These are phyloP conservation scores for Drosophila bocqueti DNA, from an alignment of 1,140 invertebrate species.

Conservation along the genomic window DNA sequence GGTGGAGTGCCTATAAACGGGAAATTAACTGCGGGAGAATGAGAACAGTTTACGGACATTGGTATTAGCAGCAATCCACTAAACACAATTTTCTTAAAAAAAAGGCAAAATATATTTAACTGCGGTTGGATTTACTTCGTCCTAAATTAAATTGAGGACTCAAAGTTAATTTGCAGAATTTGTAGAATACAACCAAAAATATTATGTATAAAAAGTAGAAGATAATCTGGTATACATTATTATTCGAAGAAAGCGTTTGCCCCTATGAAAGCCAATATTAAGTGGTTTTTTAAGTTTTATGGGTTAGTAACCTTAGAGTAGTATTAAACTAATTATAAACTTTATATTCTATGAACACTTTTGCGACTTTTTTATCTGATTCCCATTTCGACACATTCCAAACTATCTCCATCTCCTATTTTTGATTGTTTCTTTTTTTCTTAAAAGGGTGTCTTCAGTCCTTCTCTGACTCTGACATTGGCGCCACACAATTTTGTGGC, in stretches of 20 bases:
- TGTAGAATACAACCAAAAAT: not conserved
- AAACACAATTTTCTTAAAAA: no score
- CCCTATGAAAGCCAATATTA: no score
- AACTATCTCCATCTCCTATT: not conserved
- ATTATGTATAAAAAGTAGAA: not conserved
- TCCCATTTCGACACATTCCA: not conserved
- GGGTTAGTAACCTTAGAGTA: not conserved
- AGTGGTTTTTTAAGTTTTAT: no score
- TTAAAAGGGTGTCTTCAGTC: not conserved
- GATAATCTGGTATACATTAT: not conserved
- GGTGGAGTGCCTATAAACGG: slow-evolving; percentile 3
- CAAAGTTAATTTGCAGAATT: no score
- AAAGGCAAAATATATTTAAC: not conserved
- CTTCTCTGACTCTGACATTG: slow-evolving; percentile 3
- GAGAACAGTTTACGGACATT: not conserved
- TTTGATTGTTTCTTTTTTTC: not conserved
- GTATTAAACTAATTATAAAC: slow-evolving; percentile 22
- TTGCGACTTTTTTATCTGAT: not conserved
- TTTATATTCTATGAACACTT: not conserved
- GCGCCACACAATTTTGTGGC: slow-evolving; percentile 44
- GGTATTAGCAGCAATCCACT: no score
- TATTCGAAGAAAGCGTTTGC: not conserved
- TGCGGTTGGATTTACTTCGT: not conserved
- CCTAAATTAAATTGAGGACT: not conserved
- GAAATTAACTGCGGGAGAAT: slow-evolving; percentile 20